phyloP scores from a whole-genome alignment of 2,113 vertebrate species.

The Paraplagusia blochii region DNA sequence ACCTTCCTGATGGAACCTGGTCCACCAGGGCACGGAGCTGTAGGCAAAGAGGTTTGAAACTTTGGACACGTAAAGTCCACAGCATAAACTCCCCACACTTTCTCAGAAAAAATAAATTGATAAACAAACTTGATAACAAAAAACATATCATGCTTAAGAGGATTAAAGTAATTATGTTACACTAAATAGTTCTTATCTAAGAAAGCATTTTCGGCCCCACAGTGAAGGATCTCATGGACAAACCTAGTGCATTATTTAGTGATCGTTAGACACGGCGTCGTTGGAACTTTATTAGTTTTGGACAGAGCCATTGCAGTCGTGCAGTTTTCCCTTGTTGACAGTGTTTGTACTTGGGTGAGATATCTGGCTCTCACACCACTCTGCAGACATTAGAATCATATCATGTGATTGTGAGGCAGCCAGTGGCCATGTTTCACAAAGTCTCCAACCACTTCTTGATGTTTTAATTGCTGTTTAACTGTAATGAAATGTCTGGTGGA shows the following conservation, averaged over 20 bases:
- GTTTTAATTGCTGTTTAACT: background rate
- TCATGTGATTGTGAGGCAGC: background rate
- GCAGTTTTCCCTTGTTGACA: background rate
- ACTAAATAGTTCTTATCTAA: too few species aligned
- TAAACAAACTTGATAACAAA: too few species aligned
- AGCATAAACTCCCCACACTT: too few species aligned
- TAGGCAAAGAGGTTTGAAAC: too few species aligned
- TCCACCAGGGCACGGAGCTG: too few species aligned
- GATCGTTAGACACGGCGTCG: background rate
- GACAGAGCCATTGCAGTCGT: background rate
- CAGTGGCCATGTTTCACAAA: background rate
- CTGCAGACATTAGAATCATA: background rate
- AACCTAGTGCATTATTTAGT: background rate
- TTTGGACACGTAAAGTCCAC: too few species aligned
- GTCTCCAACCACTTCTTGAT: constrained; percentile 4
- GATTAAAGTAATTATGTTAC: too few species aligned
- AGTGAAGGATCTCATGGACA: background rate
- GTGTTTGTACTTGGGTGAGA: background rate
- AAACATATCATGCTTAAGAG: too few species aligned
- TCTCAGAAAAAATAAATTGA: too few species aligned
- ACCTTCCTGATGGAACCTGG: too few species aligned
- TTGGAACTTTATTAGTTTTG: background rate
- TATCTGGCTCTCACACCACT: background rate
- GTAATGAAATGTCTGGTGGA: background rate
- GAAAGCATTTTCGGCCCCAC: background rate